Conservation (phyloP, 2,888 invertebrate species). For the Ochropleura plecta region DNA sequence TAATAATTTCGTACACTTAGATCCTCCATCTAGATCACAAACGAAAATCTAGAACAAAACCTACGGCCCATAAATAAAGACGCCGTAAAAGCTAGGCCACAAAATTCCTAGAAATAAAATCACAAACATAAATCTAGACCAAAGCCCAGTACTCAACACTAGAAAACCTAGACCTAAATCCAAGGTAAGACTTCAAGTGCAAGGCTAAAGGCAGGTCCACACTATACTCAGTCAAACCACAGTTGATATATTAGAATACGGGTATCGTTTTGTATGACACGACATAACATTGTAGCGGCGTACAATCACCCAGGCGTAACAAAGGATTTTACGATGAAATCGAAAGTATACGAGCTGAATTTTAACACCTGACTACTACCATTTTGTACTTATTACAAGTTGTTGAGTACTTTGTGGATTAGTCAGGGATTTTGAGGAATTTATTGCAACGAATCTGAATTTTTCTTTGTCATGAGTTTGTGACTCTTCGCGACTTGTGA, state of each 20-base stretch:
- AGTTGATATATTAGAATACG: slow-evolving; percentile 59
- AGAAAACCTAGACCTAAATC: neutral
- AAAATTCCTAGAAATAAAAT: too few species aligned
- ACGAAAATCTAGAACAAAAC: slow-evolving; percentile 6
- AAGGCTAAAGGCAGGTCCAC: slow-evolving; percentile 48
- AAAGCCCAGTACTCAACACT: too few species aligned
- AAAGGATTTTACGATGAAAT: slow-evolving; percentile 81
- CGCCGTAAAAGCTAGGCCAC: neutral
- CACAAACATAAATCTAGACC: too few species aligned
- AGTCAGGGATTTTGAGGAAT: slow-evolving; percentile 52
- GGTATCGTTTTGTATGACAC: slow-evolving; percentile 68
- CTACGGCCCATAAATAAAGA: neutral
- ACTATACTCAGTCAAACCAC: slow-evolving; percentile 55
- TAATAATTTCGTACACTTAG: neutral
- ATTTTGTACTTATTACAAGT: slow-evolving; percentile 64
- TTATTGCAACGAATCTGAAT: slow-evolving; percentile 11
- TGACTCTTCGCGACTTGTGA: too few species aligned
- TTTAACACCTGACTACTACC: slow-evolving; percentile 76
- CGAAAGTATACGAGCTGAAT: slow-evolving; percentile 82
- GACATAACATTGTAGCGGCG: slow-evolving; percentile 60
- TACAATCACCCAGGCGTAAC: slow-evolving; percentile 80
- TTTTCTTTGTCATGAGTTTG: slow-evolving; percentile 33
- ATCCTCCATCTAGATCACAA: neutral
- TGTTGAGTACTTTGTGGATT: slow-evolving; percentile 41
- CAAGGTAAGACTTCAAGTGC: slow-evolving; percentile 6